phyloP scores from a whole-genome alignment of 2,113 vertebrate genomes.

The Leuciscus idus region DNA sequence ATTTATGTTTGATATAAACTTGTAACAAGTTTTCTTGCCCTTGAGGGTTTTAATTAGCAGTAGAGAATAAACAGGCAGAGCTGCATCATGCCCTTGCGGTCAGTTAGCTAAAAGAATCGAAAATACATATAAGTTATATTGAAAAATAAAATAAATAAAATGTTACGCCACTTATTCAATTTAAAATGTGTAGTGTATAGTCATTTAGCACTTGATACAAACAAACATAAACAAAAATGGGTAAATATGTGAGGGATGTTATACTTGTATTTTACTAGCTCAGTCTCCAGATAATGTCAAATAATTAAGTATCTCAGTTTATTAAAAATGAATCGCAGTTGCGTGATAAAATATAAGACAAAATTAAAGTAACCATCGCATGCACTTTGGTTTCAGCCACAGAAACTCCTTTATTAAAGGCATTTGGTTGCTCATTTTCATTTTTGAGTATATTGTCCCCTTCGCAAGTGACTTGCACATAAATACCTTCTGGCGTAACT shows the following conservation, averaged over 20 bases:
- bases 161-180: background rate
- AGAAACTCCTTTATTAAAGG: background rate
- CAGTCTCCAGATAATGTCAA: background rate
- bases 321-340: background rate
- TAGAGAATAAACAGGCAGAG: slow-evolving; percentile 44
- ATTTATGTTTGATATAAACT: slow-evolving; percentile 59
- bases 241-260: background rate
- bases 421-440: background rate
- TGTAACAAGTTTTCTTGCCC: slow-evolving; percentile 37
- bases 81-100: slow-evolving; percentile 12
- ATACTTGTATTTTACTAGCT: background rate
- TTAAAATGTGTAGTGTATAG: background rate
- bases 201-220: background rate
- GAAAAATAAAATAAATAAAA: background rate
- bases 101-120: background rate
- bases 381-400: background rate
- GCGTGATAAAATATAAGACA: background rate
- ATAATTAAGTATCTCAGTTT: background rate
- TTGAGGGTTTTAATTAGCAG: slow-evolving; percentile 59
- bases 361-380: background rate
- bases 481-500: no score
- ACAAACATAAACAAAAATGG: background rate
- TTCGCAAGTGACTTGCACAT: no score
- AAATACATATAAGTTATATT: background rate
- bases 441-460: background rate